A percentile compares a stretch with the other conserved stretches of the same genome.
Conservation (phyloP, 2,888 invertebrate species). For the Neoscelio sp. region DNA sequence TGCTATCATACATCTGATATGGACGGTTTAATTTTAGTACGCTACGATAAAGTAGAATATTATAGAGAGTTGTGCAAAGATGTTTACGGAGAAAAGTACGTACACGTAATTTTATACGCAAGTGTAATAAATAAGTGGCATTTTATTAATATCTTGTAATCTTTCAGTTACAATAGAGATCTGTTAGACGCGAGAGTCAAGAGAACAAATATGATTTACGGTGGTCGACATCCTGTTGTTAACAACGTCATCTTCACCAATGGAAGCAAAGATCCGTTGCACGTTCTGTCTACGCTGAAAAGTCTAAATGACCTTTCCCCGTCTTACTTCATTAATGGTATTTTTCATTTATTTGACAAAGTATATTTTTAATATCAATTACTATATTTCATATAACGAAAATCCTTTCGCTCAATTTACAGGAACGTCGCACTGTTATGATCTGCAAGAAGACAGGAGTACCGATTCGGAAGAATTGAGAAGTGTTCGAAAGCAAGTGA, state of each 20-base stretch:
- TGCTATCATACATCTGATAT: no score
- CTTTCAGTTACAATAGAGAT: slow-evolving; percentile 72
- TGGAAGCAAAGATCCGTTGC: slow-evolving; percentile 86
- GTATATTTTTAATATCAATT: background rate
- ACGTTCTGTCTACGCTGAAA: slow-evolving; percentile 84
- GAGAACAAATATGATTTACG: slow-evolving; percentile 84
- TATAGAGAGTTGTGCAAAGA: slow-evolving; percentile 71
- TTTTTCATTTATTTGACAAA: background rate
- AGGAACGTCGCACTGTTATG: slow-evolving; percentile 61
- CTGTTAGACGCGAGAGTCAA: slow-evolving; percentile 81
- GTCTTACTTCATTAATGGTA: slow-evolving; percentile 77
- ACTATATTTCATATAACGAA: background rate
- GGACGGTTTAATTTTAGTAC: no score
- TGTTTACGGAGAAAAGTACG: slow-evolving; percentile 82
- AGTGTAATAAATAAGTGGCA: background rate
- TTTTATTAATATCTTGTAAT: background rate
- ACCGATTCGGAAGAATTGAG: slow-evolving; percentile 41
- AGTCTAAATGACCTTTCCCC: slow-evolving; percentile 78
- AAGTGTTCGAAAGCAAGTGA: slow-evolving; percentile 25
- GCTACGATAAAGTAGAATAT: no score
- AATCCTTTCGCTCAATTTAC: background rate
- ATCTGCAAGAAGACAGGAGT: slow-evolving; percentile 16
- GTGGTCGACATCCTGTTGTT: slow-evolving; percentile 84
- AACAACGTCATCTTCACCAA: slow-evolving; percentile 85
- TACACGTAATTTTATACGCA: slow-evolving; percentile 23